Percentiles rank a stretch among this genome's conserved stretches.
Conservation (phyloP, 2,888 invertebrate genomes). For the Caenorhabditis zanzibari region DNA sequence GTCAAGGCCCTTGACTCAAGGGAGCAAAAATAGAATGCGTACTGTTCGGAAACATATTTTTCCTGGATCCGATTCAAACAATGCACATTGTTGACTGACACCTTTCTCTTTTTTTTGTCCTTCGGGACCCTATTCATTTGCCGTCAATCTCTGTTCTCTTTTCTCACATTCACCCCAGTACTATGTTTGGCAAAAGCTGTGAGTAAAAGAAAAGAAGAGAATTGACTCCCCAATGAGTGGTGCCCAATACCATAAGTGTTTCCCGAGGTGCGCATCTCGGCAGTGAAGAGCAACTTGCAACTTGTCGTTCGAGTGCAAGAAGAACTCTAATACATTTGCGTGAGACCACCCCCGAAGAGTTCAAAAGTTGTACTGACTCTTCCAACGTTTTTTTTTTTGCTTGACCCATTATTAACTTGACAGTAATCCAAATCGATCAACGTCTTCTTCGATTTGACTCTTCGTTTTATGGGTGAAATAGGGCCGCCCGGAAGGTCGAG, state of each 20-base stretch:
- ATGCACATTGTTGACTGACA: slow-evolving; percentile 25
- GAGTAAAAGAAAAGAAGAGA: slow-evolving; percentile 50
- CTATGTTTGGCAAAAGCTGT: slow-evolving; percentile 60
- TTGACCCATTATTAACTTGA: not conserved
- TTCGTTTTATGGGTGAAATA: slow-evolving; percentile 36
- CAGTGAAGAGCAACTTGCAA: slow-evolving; percentile 60
- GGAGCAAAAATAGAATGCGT: too few species aligned
- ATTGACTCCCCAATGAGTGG: slow-evolving; percentile 30
- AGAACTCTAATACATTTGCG: slow-evolving; percentile 9
- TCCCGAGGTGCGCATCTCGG: slow-evolving; percentile 63
- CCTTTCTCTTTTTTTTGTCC: slow-evolving; percentile 12
- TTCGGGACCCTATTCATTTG: slow-evolving; percentile 27
- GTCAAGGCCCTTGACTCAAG: too few species aligned
- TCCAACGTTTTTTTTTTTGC: not conserved
- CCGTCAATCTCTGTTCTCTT: slow-evolving; percentile 22
- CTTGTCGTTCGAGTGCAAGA: slow-evolving; percentile 57
- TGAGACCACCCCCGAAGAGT: not conserved
- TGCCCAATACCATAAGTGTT: slow-evolving; percentile 54
- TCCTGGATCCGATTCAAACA: slow-evolving; percentile 18
- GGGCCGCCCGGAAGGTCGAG: slow-evolving; percentile 49
- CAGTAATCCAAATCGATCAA: slow-evolving; percentile 32
- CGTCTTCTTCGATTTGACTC: slow-evolving; percentile 17
- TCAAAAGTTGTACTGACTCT: slow-evolving; percentile 1
- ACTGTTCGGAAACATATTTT: too few species aligned
- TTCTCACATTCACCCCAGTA: slow-evolving; percentile 28